These are phyloP conservation scores for Hydrochoerus hydrochaeris DNA, from an alignment of 2,113 vertebrate genomes.

Conservation along the genomic window DNA sequence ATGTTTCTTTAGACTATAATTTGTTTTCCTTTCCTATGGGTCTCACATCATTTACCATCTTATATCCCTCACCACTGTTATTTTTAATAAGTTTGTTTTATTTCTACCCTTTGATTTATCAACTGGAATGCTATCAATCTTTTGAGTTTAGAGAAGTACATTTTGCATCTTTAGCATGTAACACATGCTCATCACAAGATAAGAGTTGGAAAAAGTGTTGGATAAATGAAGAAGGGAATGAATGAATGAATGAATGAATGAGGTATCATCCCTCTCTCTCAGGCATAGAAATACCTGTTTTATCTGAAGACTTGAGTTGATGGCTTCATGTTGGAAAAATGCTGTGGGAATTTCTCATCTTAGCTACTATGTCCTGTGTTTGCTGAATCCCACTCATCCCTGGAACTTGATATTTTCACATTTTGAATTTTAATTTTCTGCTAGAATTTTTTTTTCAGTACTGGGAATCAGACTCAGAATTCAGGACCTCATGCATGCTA, in stretches of 20 bases:
- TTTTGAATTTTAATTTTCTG: background rate
- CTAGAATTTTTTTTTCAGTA: background rate
- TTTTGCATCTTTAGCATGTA: background rate
- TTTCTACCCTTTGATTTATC: background rate
- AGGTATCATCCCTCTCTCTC: background rate
- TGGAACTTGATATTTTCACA: background rate
- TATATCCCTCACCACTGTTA: fast-evolving
- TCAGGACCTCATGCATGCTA: background rate
- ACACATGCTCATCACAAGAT: background rate
- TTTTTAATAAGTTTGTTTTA: background rate
- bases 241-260: background rate
- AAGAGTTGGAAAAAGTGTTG: background rate
- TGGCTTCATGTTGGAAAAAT: too few species aligned
- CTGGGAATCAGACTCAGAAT: too few species aligned
- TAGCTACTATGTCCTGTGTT: background rate
- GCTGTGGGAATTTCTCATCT: too few species aligned
- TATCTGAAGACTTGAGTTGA: background rate
- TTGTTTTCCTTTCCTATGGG: background rate
- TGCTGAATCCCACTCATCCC: background rate
- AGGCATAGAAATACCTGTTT: background rate
- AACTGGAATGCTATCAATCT: background rate
- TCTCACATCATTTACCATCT: background rate
- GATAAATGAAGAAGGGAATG: background rate
- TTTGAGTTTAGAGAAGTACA: background rate
- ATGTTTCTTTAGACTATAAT: background rate